phyloP scores from a whole-genome alignment of 2,797 vertebrate genomes.

The Cephalopachus bancanus region DNA sequence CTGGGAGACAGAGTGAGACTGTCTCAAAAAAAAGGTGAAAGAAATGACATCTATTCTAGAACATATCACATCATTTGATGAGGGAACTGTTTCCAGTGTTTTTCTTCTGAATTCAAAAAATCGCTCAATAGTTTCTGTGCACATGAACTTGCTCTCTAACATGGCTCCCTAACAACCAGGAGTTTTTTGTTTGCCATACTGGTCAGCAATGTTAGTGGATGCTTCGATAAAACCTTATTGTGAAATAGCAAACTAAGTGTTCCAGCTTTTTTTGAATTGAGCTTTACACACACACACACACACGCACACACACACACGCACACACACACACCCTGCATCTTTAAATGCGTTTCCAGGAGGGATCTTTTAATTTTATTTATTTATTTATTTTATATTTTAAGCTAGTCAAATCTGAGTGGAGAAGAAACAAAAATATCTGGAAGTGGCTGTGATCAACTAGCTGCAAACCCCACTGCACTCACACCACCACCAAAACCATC shows the following conservation, averaged over 20 bases:
- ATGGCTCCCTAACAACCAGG: accelerated
- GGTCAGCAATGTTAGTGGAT: neutral
- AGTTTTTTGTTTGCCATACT: neutral
- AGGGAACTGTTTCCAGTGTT: neutral
- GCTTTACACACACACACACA: neutral
- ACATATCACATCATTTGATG: neutral
- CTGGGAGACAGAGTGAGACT: too few relatives aligned
- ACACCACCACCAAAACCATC: too few relatives aligned
- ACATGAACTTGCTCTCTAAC: too few relatives aligned
- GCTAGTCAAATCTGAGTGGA: too few relatives aligned
- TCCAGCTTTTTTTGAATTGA: neutral
- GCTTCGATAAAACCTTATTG: neutral
- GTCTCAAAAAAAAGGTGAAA: neutral
- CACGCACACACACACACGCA: too few relatives aligned
- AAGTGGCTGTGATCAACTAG: too few relatives aligned
- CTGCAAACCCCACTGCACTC: too few relatives aligned
- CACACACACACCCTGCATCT: neutral
- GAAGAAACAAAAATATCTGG: too few relatives aligned
- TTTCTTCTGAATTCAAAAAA: neutral
- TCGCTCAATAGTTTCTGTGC: neutral
- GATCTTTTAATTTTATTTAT: neutral
- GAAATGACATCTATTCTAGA: neutral
- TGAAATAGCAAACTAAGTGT: neutral
- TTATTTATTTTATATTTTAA: too few relatives aligned
- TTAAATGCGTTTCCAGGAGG: neutral